These are phyloP conservation scores for Periplaneta americana DNA, from an alignment of 1,140 invertebrate species.

Conservation along the genomic window DNA sequence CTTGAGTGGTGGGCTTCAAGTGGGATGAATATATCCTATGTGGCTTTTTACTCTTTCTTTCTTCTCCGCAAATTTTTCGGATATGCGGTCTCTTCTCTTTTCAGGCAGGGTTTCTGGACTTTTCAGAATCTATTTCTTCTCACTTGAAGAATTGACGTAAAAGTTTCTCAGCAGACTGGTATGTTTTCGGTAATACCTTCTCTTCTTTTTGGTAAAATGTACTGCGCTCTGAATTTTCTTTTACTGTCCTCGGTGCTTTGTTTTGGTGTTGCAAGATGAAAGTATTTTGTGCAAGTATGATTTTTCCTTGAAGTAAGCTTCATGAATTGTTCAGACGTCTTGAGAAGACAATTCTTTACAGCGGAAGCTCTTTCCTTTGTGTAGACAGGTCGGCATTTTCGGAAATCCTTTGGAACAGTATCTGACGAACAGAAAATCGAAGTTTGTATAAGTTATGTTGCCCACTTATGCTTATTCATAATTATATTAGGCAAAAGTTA, in stretches of 20 bases:
- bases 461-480: not conserved
- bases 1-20: not conserved
- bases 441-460: not conserved
- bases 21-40: not conserved
- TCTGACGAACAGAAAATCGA: not conserved
- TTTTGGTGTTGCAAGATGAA: not conserved
- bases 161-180: conserved; percentile 2
- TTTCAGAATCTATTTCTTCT: too few species aligned
- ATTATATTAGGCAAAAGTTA: too few species aligned
- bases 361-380: not conserved
- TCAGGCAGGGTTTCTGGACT: too few species aligned
- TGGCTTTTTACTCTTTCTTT: not conserved
- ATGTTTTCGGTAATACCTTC: not conserved
- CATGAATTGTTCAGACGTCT: not conserved
- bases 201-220: conserved; percentile 3
- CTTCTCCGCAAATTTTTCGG: too few species aligned
- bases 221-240: not conserved
- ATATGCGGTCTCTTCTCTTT: not conserved
- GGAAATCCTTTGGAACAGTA: conserved; percentile 3
- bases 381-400: not conserved
- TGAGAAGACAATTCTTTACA: not conserved
- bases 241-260: not conserved
- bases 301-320: conserved; percentile 3
- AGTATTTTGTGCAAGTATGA: not conserved
- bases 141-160: not conserved